These are phyloP conservation scores for Alentia gelatinosa DNA, from an alignment of 2,888 invertebrate genomes.

Conservation along the genomic window DNA sequence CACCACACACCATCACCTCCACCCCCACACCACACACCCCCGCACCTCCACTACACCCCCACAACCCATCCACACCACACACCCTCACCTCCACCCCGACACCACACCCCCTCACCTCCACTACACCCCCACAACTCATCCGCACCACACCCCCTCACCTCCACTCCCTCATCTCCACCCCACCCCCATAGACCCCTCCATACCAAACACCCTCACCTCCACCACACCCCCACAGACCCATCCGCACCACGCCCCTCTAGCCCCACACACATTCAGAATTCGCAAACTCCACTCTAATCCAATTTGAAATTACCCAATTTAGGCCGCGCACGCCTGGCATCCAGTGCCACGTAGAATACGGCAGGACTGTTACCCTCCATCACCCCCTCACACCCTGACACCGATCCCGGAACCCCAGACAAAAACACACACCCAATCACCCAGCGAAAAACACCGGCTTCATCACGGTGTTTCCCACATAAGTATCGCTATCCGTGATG, in stretches of 20 bases:
- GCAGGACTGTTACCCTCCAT: background rate
- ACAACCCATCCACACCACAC: background rate
- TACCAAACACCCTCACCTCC: background rate
- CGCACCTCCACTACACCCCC: background rate
- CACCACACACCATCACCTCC: background rate
- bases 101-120: background rate
- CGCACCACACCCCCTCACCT: background rate
- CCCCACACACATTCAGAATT: background rate
- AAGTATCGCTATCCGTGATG: too few relatives aligned
- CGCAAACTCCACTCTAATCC: background rate
- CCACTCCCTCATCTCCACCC: background rate
- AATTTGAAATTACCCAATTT: slow-evolving; percentile 4
- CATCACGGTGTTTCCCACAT: too few relatives aligned
- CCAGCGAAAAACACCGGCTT: too few relatives aligned
- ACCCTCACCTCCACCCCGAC: background rate
- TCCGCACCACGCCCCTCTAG: background rate
- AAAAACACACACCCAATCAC: too few relatives aligned
- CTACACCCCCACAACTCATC: too few relatives aligned
- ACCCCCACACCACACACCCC: background rate
- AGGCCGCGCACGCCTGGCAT: background rate
- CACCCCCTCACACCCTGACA: background rate
- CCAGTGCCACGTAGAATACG: background rate
- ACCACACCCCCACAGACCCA: background rate
- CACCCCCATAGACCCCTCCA: background rate
- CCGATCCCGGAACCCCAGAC: background rate